Percentiles rank a stretch among this genome's conserved stretches.
Conservation (phyloP, 2,888 invertebrate genomes). For the Marasmarcha lunaedactyla region DNA sequence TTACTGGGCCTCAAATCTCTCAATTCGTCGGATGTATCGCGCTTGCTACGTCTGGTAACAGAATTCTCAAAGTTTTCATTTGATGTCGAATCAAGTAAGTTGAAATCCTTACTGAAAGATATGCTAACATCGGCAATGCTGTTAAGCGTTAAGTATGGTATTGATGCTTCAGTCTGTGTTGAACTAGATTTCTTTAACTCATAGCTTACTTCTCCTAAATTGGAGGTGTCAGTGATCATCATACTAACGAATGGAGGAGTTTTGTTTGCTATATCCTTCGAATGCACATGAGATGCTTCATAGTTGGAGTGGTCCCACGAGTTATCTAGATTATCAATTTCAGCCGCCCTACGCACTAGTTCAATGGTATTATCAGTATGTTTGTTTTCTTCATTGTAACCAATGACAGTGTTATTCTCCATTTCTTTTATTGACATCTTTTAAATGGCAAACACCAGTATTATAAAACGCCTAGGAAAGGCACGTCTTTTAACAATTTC, state of each 20-base stretch:
- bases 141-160: constrained; percentile 24
- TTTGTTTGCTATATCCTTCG: constrained; percentile 26
- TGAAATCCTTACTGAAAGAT: constrained; percentile 39
- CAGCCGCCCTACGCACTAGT: constrained; percentile 40
- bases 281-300: constrained; percentile 26
- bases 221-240: constrained; percentile 28
- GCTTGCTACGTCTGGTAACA: constrained; percentile 36
- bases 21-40: constrained; percentile 28
- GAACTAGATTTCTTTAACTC: constrained; percentile 25
- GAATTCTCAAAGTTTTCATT: constrained; percentile 32
- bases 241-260: constrained; percentile 43
- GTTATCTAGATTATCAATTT: constrained; percentile 28
- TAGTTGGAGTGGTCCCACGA: constrained; percentile 44
- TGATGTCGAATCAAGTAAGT: constrained; percentile 26
- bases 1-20: constrained; percentile 35
- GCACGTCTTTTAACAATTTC: too few species aligned
- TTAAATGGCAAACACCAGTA: too few species aligned
- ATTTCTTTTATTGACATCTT: constrained; percentile 12
- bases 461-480: too few species aligned
- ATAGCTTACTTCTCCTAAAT: constrained; percentile 21
- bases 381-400: not conserved
- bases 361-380: constrained; percentile 34
- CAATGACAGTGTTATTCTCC: not conserved
- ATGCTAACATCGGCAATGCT: constrained; percentile 34
- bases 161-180: constrained; percentile 37